A percentile compares a stretch with the other conserved stretches of the same genome.
Evolutionary conservation across 53 echinoderm and acorn worm species (phyloP).

Genomic region (Patiria pectinifera): DNA sequence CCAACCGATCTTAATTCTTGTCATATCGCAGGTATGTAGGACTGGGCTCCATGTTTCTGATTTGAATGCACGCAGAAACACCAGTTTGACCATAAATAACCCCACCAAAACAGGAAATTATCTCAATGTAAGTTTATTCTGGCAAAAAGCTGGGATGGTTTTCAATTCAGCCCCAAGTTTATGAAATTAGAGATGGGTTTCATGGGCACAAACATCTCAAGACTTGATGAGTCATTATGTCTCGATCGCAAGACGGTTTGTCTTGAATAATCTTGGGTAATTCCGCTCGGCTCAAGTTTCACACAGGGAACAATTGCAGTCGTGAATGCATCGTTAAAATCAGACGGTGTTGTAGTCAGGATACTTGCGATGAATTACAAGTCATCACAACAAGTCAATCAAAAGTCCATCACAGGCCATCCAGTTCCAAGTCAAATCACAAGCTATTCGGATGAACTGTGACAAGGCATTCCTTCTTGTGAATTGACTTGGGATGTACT

Average conservation of each 20-base stretch:
- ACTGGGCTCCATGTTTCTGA: slow-evolving; percentile 25
- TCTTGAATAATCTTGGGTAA: background rate
- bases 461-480: no score
- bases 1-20: slow-evolving; percentile 20
- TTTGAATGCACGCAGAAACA: slow-evolving; percentile 16
- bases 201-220: background rate
- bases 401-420: no score
- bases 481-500: no score
- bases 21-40: slow-evolving; percentile 35
- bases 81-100: slow-evolving; percentile 52
- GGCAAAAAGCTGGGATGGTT: slow-evolving; percentile 9
- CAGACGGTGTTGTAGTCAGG: no score
- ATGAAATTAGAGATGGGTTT: slow-evolving; percentile 17
- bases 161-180: background rate
- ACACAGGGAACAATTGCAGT: background rate
- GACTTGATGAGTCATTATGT: slow-evolving; percentile 2
- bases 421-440: no score
- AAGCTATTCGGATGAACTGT: no score
- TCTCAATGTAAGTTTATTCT: slow-evolving; percentile 58
- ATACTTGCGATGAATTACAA: no score
- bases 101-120: slow-evolving; percentile 61
- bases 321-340: background rate
- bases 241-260: background rate
- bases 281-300: background rate
- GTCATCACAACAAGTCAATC: no score